These are phyloP conservation scores for Plagodis pulveraria DNA, from an alignment of 2,888 invertebrate species.

Conservation along the genomic window DNA sequence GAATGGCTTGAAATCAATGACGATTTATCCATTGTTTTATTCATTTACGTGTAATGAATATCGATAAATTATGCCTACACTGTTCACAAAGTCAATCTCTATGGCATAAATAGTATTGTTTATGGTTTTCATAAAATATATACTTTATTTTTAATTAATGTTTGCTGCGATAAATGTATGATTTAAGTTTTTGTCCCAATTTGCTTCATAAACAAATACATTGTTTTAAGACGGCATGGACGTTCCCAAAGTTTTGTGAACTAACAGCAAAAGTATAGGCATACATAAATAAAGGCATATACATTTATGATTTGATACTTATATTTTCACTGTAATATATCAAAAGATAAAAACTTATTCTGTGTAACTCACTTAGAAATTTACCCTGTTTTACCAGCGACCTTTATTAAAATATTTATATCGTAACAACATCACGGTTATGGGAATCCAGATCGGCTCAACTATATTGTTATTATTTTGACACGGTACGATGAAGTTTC, in stretches of 20 bases:
- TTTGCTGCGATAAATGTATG: constrained; percentile 7
- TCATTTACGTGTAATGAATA: constrained; percentile 1
- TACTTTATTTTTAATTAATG: background rate
- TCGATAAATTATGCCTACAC: constrained; percentile 2
- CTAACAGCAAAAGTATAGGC: background rate
- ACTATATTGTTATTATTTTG: constrained; percentile 44
- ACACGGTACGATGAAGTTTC: constrained; percentile 54
- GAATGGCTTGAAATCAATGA: background rate
- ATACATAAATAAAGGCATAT: too few relatives aligned
- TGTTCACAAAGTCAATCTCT: constrained; percentile 7
- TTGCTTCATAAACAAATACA: constrained; percentile 22
- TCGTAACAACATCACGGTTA: constrained; percentile 35
- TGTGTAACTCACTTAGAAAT: too few relatives aligned
- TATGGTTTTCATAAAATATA: constrained; percentile 7
- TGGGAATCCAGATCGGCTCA: constrained; percentile 45
- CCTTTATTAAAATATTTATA: too few relatives aligned
- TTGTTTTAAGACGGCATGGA: background rate
- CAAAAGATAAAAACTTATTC: too few relatives aligned
- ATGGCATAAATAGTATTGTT: constrained; percentile 7
- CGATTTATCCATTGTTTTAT: background rate
- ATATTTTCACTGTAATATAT: too few relatives aligned
- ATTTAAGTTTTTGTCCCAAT: constrained; percentile 38
- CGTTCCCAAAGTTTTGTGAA: background rate
- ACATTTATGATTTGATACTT: too few relatives aligned
- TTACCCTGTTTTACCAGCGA: too few relatives aligned